Evolutionary conservation across 2,113 vertebrate species (phyloP), one percentile per base, ranked within the genome.

Genomic region (Hypanus sabinus): DNA sequence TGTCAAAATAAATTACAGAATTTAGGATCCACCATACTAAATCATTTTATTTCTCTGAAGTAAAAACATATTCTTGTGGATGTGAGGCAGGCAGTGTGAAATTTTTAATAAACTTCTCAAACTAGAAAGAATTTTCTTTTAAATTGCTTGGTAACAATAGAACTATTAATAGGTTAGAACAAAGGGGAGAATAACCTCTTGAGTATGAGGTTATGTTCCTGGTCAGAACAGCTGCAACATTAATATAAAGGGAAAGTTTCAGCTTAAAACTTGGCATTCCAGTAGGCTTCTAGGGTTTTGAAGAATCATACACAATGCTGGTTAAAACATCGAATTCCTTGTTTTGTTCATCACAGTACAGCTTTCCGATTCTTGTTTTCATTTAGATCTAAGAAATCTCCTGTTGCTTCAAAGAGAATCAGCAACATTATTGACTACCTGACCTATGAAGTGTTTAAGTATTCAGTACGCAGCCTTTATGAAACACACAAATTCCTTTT

Each of bases 401-500:
- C 96, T 33, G 94, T 97, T 18, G 94, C 96, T 95, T 96, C 97
- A 79, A 97, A 97, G 94, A 97, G 97, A 95, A 97, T 97, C 33
- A 94, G 94, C 85, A 97, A 97, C 94, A 97, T 97, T 83, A 97
- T 97, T 68, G 96, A 97, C 33, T 96, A 95, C 71, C 95, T 97
- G 95, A 97, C 97, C 0, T 96, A 96, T 4, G 96, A 97, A 94
- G 96, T 95, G 60, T 96, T 96, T 2, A 70, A 91, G 0, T 97
- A 97, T 87, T 97, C 96, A 3, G 96, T 97, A 94, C 96, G 97
- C 95, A 97, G 97, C 20, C 94, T 97, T 0, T 96, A 97, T 0
- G 96, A 97, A 95, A 96, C 96, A 91, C 97, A 97, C 95, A 97
- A 97, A 94, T 97, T 97, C 93, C 97, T 97, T 80, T 97, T 97